These are phyloP conservation scores for Tyrannus savana DNA, from an alignment of 2,113 vertebrate species.

Conservation along the genomic window DNA sequence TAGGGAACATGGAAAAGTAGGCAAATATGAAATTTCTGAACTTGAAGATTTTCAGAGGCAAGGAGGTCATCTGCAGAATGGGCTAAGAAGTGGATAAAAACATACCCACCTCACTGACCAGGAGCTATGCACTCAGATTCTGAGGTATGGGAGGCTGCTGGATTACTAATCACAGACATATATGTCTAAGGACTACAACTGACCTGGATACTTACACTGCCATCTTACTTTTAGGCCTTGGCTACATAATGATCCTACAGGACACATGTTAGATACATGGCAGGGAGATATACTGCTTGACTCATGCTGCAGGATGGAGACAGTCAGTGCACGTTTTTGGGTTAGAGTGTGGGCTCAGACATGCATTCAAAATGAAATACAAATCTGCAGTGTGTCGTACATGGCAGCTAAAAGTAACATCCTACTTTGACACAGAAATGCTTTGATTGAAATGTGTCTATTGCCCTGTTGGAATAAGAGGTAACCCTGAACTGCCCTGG, in stretches of 20 bases:
- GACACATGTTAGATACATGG: background rate
- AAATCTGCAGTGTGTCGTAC: background rate
- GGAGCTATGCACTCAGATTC: background rate
- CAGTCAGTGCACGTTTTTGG: background rate
- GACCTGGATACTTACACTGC: accelerated
- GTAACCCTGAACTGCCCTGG: background rate
- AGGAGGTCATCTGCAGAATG: background rate
- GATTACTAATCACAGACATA: background rate
- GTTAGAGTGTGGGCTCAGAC: background rate
- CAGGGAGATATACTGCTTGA: background rate
- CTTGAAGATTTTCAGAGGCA: background rate
- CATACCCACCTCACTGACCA: background rate
- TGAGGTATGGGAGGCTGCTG: background rate
- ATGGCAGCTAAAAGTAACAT: background rate
- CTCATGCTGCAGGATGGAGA: background rate
- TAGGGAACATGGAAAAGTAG: background rate
- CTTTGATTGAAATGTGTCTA: background rate
- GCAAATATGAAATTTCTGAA: background rate
- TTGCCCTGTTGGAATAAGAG: background rate
- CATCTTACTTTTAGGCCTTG: background rate
- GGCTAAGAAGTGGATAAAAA: background rate
- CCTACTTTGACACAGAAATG: background rate
- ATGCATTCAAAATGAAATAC: background rate
- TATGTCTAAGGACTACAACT: background rate
- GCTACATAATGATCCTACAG: background rate